Percentiles rank a stretch among this genome's conserved stretches.
Evolutionary conservation across 2,888 invertebrate genomes (phyloP).

Genomic region (Rugalucina vietnamica): DNA sequence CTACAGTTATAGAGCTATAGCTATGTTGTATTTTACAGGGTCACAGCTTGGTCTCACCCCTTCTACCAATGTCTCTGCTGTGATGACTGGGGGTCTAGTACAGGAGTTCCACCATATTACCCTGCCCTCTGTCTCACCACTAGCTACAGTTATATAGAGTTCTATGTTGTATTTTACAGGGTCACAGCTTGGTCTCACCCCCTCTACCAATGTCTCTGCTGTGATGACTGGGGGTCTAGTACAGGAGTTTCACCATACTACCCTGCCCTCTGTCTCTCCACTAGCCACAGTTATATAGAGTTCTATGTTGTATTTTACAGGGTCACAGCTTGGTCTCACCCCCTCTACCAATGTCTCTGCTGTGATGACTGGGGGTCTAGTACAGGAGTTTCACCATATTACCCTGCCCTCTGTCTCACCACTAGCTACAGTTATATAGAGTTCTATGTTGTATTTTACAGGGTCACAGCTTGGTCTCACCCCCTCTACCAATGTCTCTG

Average conservation of each 20-base stretch:
- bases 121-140: constrained; percentile 92
- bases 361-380: no score
- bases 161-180: no score
- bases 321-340: no score
- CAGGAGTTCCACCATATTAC: constrained; percentile 93
- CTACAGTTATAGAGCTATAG: no score
- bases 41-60: constrained; percentile 43
- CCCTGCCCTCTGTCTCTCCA: constrained; percentile 93
- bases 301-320: no score
- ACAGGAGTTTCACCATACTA: constrained; percentile 92
- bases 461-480: constrained; percentile 50
- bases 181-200: constrained; percentile 45
- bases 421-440: no score
- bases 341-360: no score
- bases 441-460: no score
- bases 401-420: no score
- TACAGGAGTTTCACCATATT: no score
- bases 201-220: constrained; percentile 76
- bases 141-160: constrained; percentile 90
- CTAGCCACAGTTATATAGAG: constrained; percentile 90
- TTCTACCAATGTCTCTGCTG: constrained; percentile 79
- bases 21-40: no score
- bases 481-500: constrained; percentile 50
- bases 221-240: constrained; percentile 97
- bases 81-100: constrained; percentile 96